phyloP scores from a whole-genome alignment of 2,888 invertebrate genomes.

The Cephus runcator region DNA sequence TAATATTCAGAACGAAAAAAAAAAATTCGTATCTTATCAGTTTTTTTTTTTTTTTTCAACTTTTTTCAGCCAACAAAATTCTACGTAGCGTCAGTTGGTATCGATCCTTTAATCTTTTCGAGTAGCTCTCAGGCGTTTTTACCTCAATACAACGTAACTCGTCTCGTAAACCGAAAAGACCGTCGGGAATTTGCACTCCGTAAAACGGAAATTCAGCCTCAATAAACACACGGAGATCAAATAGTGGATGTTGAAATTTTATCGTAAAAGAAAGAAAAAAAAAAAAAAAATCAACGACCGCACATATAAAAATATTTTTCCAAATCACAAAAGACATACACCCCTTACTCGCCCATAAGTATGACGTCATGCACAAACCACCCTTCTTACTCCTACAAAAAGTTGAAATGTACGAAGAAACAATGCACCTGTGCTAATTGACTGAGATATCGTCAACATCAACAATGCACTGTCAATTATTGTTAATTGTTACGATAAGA shows the following conservation, averaged over 20 bases:
- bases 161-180: neutral
- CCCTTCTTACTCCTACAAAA: neutral
- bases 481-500: neutral
- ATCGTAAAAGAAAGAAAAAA: neutral
- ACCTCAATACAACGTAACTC: neutral
- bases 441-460: neutral
- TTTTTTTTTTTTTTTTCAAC: neutral
- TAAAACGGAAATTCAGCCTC: neutral
- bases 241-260: neutral
- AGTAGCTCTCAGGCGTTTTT: neutral
- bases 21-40: neutral
- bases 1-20: neutral
- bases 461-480: neutral
- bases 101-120: neutral
- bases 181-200: neutral
- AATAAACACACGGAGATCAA: neutral
- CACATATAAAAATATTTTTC: neutral
- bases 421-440: neutral
- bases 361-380: neutral
- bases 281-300: neutral
- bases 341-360: neutral
- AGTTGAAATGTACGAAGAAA: neutral
- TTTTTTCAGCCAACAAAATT: neutral
- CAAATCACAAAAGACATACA: neutral
- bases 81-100: neutral